These are phyloP conservation scores for Acronicta alni DNA, from an alignment of 2,888 invertebrate species.

Conservation along the genomic window DNA sequence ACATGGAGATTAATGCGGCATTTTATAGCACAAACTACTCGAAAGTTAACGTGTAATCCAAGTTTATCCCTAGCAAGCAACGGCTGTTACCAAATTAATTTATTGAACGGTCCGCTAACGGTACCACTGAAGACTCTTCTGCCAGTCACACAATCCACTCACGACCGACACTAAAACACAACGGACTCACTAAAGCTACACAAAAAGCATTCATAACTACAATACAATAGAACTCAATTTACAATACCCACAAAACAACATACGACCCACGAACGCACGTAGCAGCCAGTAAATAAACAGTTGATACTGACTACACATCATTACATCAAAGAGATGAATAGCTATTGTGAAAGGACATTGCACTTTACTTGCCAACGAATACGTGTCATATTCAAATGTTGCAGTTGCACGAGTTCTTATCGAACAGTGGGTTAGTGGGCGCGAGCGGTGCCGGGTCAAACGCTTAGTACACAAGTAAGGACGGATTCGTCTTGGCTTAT, in stretches of 20 bases:
- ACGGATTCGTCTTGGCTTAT: constrained; percentile 80
- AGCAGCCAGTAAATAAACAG: constrained; percentile 85
- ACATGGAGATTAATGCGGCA: constrained; percentile 38
- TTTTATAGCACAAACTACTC: constrained; percentile 47
- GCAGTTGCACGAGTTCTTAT: constrained; percentile 66
- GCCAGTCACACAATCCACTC: constrained; percentile 75
- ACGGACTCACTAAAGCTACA: constrained; percentile 39
- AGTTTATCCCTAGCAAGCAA: constrained; percentile 58
- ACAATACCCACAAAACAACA: constrained; percentile 51
- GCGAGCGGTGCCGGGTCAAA: constrained; percentile 83
- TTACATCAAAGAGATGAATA: constrained; percentile 84
- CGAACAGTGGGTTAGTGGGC: constrained; percentile 85
- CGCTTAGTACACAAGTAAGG: constrained; percentile 80
- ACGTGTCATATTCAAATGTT: constrained; percentile 71
- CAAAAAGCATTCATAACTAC: constrained; percentile 53
- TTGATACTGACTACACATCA: constrained; percentile 86
- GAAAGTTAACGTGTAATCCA: constrained; percentile 46
- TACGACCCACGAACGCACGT: constrained; percentile 64
- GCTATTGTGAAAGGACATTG: constrained; percentile 74
- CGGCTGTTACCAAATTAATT: constrained; percentile 80
- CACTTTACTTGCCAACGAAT: constrained; percentile 68
- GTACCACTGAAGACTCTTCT: constrained; percentile 84
- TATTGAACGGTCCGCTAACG: constrained; percentile 84
- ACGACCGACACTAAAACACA: constrained; percentile 50
- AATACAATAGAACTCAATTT: constrained; percentile 61